Percentiles rank a stretch among this genome's conserved stretches.
These are phyloP conservation scores for Ruditapes philippinarum DNA, from an alignment of 1,140 invertebrate genomes.

Conservation along the genomic window DNA sequence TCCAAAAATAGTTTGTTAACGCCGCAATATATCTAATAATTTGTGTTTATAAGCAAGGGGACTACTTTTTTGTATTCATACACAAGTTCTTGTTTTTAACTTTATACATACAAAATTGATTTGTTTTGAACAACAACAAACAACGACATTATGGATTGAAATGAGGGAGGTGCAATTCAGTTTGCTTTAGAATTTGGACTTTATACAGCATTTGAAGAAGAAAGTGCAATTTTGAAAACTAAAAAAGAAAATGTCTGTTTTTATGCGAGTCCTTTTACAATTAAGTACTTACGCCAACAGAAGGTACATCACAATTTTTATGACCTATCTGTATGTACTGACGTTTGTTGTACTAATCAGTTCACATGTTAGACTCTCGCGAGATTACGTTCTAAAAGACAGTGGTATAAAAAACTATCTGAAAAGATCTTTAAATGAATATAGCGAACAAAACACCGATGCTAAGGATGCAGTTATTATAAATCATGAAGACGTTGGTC, in stretches of 20 bases:
- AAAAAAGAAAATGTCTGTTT: background rate
- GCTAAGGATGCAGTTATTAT: too few species aligned
- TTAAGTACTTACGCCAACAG: background rate
- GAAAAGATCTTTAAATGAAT: background rate
- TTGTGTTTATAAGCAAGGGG: too few species aligned
- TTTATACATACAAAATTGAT: too few species aligned
- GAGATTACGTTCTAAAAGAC: background rate
- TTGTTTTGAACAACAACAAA: too few species aligned
- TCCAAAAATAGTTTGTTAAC: too few species aligned
- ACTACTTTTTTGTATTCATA: too few species aligned
- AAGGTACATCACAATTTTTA: background rate
- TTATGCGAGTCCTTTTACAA: background rate
- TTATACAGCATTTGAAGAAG: too few species aligned
- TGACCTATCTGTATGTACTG: conserved; percentile 35
- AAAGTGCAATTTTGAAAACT: background rate
- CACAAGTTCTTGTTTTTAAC: too few species aligned
- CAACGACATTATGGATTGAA: too few species aligned
- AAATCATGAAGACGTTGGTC: background rate
- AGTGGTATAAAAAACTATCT: background rate
- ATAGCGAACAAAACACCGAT: background rate
- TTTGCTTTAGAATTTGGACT: too few species aligned
- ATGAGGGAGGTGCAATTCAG: too few species aligned
- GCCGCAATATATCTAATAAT: too few species aligned
- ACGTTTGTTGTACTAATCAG: conserved; percentile 11
- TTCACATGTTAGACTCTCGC: background rate